phyloP scores from a whole-genome alignment of 2,888 invertebrate species.

The Pyrrhia umbra region DNA sequence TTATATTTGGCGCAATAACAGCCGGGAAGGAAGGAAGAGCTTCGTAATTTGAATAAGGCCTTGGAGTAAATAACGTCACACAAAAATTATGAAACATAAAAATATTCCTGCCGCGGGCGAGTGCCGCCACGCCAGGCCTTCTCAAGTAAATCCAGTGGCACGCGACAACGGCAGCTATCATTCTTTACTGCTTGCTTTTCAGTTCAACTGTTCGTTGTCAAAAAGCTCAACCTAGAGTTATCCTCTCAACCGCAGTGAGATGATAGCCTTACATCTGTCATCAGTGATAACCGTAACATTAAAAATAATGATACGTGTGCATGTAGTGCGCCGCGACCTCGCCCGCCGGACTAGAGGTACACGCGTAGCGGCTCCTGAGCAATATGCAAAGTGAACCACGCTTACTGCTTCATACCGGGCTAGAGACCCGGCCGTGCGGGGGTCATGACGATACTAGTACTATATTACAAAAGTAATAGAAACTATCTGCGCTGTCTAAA shows the following conservation, averaged over 20 bases:
- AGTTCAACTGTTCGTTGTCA: not conserved
- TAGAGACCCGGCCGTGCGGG: not conserved
- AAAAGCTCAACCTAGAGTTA: not conserved
- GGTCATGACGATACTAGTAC: not conserved
- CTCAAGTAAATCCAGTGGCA: no score
- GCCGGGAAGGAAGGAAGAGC: no score
- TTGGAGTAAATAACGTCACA: no score
- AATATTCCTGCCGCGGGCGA: no score
- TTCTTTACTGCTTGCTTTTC: no score
- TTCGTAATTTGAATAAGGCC: no score
- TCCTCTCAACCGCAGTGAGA: not conserved
- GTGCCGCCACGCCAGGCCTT: no score
- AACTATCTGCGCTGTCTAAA: not conserved
- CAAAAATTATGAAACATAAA: no score
- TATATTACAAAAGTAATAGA: not conserved
- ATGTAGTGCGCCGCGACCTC: not conserved
- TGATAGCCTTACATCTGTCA: constrained; percentile 9
- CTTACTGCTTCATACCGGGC: constrained; percentile 25
- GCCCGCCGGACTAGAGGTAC: constrained; percentile 14
- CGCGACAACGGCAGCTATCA: no score
- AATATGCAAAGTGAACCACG: not conserved
- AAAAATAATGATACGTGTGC: constrained; percentile 7
- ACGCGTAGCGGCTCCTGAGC: constrained; percentile 4
- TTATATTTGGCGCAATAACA: not conserved
- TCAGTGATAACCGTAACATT: constrained; percentile 20